Percentiles rank a stretch among this genome's conserved stretches.
Conservation (phyloP, 2,113 vertebrate genomes). For the Montifringilla adamsi region DNA sequence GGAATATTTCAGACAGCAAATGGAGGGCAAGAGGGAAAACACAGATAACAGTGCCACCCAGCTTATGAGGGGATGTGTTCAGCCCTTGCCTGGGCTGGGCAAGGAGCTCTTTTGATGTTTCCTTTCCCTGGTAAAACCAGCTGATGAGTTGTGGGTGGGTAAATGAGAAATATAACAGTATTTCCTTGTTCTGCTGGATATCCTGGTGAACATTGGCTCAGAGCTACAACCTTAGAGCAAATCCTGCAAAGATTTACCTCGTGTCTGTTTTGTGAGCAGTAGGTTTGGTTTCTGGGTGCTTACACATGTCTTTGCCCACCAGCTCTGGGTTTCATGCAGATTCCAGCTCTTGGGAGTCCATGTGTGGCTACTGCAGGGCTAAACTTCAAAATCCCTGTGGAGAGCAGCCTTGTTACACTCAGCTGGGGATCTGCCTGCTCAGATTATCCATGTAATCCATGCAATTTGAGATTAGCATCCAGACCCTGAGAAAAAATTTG, state of each 20-base stretch:
- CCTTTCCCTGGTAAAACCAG: neutral
- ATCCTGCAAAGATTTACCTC: neutral
- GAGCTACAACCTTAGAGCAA: neutral
- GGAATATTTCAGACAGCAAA: slow-evolving; percentile 12
- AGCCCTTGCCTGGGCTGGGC: neutral
- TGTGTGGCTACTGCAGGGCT: neutral
- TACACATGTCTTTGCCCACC: neutral
- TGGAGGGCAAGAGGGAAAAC: slow-evolving; percentile 1
- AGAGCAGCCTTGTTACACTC: neutral
- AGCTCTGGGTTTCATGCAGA: fast-evolving
- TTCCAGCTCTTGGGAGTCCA: neutral
- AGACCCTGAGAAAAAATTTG: neutral
- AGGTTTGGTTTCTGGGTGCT: neutral
- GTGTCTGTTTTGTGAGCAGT: neutral
- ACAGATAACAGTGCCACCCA: slow-evolving; percentile 18
- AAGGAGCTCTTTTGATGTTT: neutral
- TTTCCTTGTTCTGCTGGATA: neutral
- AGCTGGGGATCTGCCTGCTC: neutral
- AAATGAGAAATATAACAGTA: neutral
- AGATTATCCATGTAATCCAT: neutral
- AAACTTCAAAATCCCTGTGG: neutral
- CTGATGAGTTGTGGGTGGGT: neutral
- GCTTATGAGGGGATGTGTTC: neutral
- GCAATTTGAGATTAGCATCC: neutral
- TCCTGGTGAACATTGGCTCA: neutral